Percentiles rank a stretch among this genome's conserved stretches.
Conservation (phyloP, 30 jellyfish, hydroid and myxozoan species). For the Cassiopea andromeda region DNA sequence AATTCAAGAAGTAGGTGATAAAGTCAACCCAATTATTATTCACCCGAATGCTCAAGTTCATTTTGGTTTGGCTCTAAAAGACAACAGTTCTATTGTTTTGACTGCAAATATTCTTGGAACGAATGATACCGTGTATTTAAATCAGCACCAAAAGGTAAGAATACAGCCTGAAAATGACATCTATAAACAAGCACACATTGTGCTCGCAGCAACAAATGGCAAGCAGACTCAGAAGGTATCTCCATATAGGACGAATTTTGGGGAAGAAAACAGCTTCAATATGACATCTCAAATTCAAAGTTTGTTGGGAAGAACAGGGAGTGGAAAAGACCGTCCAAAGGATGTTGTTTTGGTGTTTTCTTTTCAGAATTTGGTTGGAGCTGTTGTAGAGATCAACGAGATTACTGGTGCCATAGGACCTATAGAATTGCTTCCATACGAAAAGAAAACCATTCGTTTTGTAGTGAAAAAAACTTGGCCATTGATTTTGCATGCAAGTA, state of each 20-base stretch:
- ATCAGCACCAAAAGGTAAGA: constrained; percentile 63
- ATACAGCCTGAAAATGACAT: constrained; percentile 73
- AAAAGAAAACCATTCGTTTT: constrained; percentile 42
- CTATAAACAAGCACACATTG: constrained; percentile 78
- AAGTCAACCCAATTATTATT: constrained; percentile 79
- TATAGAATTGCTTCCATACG: constrained; percentile 62
- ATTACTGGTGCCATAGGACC: constrained; percentile 89
- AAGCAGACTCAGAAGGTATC: constrained; percentile 37
- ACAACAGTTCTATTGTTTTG: constrained; percentile 67
- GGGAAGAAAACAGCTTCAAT: constrained; percentile 50
- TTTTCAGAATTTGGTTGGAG: constrained; percentile 48
- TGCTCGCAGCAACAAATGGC: constrained; percentile 16
- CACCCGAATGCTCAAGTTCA: constrained; percentile 74
- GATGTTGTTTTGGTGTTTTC: constrained; percentile 32
- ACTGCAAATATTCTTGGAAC: constrained; percentile 75
- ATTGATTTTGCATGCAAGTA: constrained; percentile 78
- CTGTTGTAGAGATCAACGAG: constrained; percentile 68
- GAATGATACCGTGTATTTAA: constrained; percentile 56
- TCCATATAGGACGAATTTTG: constrained; percentile 34
- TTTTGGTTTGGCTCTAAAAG: constrained; percentile 77
- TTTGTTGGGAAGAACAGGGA: constrained; percentile 4
- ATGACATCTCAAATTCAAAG: constrained; percentile 39
- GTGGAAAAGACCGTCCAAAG: constrained; percentile 6
- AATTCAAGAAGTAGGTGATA: constrained; percentile 70
- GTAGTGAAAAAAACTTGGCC: constrained; percentile 87